Evolutionary conservation across 2,113 vertebrate species (phyloP).

Genomic region (Boulengeromyrus knoepffleri): DNA sequence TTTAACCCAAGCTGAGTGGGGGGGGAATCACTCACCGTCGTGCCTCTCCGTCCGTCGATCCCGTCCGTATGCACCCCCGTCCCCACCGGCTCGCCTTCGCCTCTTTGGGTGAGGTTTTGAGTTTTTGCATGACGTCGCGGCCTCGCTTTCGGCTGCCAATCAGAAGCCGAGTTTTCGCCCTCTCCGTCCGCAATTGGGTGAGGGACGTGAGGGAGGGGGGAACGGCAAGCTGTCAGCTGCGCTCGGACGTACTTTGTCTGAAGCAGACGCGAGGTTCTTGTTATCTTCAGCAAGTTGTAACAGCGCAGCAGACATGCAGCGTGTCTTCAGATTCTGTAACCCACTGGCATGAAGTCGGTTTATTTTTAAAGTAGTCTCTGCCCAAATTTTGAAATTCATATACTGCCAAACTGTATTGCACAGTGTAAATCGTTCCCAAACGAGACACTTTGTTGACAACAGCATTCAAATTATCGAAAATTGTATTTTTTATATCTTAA

Average conservation of each 20-base stretch:
- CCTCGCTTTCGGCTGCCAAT: slow-evolving; percentile 22
- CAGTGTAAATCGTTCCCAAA: background rate
- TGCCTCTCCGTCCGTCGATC: slow-evolving; percentile 12
- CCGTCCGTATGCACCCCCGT: slow-evolving; percentile 4
- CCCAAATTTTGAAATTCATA: background rate
- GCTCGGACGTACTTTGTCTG: background rate
- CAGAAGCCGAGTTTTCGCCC: background rate
- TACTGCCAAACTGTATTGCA: background rate
- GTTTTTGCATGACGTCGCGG: slow-evolving; percentile 28
- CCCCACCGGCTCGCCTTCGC: slow-evolving; percentile 11
- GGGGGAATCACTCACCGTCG: slow-evolving; percentile 15
- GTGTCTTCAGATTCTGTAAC: background rate
- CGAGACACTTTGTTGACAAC: background rate
- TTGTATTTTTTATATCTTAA: background rate
- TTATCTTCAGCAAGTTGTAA: background rate
- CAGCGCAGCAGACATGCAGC: background rate
- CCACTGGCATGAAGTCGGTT: background rate
- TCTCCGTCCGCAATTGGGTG: background rate
- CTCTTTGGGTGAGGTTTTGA: slow-evolving; percentile 24
- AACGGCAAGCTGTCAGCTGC: background rate
- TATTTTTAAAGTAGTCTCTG: background rate
- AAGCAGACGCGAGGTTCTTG: background rate
- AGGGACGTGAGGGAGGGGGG: background rate
- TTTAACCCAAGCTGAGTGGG: background rate
- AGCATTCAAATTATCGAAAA: background rate